Percentiles rank a stretch among this genome's conserved stretches.
Conservation (phyloP, 1,140 invertebrate genomes). For the Tetragonula clypearis region DNA sequence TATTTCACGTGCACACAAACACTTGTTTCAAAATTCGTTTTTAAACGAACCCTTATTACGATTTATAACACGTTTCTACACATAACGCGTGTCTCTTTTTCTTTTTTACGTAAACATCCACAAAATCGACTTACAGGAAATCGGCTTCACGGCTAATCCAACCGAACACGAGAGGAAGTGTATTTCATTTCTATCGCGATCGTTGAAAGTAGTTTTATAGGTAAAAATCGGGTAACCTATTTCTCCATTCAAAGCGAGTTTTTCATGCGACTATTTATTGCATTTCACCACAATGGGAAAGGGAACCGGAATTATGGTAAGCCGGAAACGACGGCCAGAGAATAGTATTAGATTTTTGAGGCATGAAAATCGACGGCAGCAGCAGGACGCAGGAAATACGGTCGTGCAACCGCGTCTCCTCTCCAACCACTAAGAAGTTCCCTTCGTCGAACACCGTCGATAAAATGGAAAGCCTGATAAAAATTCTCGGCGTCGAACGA, state of each 20-base stretch:
- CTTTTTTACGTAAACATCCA: neutral
- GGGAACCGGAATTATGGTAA: neutral
- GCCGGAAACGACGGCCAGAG: neutral
- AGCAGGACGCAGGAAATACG: neutral
- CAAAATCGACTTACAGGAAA: neutral
- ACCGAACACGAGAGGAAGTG: neutral
- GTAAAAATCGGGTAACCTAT: neutral
- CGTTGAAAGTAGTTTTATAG: neutral
- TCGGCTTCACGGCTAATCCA: neutral
- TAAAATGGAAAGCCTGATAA: conserved; percentile 19
- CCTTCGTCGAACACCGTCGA: neutral
- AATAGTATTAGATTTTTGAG: neutral
- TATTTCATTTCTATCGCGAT: neutral
- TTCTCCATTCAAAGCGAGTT: neutral
- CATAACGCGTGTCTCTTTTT: too few relatives aligned
- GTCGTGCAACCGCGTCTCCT: too few relatives aligned
- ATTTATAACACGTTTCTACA: neutral
- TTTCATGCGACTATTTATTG: neutral
- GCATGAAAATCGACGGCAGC: neutral
- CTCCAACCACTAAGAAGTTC: neutral
- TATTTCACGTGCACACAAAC: neutral
- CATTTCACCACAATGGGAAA: neutral
- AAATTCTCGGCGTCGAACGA: conserved; percentile 1
- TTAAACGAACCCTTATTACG: neutral
- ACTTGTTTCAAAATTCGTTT: neutral